These are phyloP conservation scores for Oceanodroma tethys DNA, from an alignment of 2,113 vertebrate genomes.

Conservation along the genomic window DNA sequence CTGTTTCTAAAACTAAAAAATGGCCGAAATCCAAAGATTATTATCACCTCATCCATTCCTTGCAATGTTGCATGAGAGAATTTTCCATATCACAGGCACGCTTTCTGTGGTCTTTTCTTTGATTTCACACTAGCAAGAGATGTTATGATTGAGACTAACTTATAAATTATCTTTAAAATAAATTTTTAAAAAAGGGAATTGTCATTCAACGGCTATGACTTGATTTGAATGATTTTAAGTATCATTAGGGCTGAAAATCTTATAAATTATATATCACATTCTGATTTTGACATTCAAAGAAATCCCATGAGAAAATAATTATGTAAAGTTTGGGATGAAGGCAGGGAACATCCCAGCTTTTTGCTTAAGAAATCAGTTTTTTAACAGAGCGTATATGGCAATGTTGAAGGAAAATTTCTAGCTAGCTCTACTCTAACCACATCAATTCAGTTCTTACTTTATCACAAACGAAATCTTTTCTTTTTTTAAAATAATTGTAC, in stretches of 20 bases:
- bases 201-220: neutral
- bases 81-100: neutral
- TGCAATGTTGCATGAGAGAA: slow-evolving; percentile 13
- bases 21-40: slow-evolving; percentile 64
- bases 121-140: neutral
- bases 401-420: neutral
- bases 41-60: slow-evolving; percentile 44
- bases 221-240: neutral
- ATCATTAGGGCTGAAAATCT: neutral
- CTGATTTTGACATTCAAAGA: neutral
- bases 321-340: neutral
- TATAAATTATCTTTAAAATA: neutral
- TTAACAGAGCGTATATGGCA: neutral
- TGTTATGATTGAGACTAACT: neutral
- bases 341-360: neutral
- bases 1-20: slow-evolving; percentile 36
- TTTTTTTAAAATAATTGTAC: neutral
- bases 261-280: rapidly evolving
- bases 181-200: neutral
- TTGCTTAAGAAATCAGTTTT: neutral
- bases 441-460: neutral
- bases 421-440: neutral
- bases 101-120: neutral
- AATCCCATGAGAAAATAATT: neutral
- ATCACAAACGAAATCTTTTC: neutral